Evolutionary conservation across 2,797 vertebrate species (phyloP), one percentile per base, ranked within the genome.

Genomic region (Falco berigora): DNA sequence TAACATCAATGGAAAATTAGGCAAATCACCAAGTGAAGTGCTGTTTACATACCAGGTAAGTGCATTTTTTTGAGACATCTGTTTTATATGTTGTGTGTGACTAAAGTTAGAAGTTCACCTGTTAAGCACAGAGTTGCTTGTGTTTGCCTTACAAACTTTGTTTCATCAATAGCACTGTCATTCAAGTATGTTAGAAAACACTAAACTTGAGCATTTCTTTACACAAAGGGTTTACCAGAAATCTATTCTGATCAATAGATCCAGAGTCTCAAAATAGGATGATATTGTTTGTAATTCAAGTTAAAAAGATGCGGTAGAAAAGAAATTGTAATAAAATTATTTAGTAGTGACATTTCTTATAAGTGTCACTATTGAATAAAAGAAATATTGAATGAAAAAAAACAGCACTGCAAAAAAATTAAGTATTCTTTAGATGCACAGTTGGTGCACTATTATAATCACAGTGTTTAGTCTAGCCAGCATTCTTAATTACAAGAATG

Each of bases 1-100:
- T 94, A 96, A 98, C 62, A 97, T 99, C 96, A 98, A 96, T 0
- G 98, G 98, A 44, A 99, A 99, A 93, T 97, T 46, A 22, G 99
- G 99, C 90, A 98, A 38, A 20, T 99, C 99, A 3, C 90, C 97
- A 36, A 46, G 80, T 92, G 61, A 75, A 5, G 94, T 99, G 98
- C 97, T 90, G 40, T 98, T 98, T 95, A 99, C 98, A 38, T 99
- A 99, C 97, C 98, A 98, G 98, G 99, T 99, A 97, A 98, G 98
- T 52, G 25, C 30, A 32, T 91, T 64, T 82, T 88, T 96, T 90
- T 67, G 46, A 63, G 34, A 77, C 27, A 63, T 6, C 25, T 63
- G 3, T 23, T 55, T 90, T 88, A 74, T 67, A 38, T 21, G 10
- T 66, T 25, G 10, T 66, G 4, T 40, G 10, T 77, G 32, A 55